Base-by-base conservation (phyloP, 2,888 invertebrate species). In the Mythimna impura region DNA sequence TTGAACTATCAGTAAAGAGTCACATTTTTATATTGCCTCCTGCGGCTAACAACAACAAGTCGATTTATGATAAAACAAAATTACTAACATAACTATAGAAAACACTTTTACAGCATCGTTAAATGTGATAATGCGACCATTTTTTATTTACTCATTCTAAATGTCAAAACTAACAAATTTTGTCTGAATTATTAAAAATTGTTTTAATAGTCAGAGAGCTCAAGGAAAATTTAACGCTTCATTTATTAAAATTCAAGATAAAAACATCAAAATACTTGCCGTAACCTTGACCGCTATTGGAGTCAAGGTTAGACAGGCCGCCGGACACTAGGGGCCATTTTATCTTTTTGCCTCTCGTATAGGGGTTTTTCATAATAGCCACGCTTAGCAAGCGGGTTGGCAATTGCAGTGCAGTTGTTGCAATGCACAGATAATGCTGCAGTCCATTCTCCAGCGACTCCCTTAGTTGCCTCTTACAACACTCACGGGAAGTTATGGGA, bases 21-120 rank as follows among this genome's bases (percentile, higher is more conserved):
- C 73, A 73, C 70, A 70, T 77, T 82, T 82, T 76, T 76, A 86
- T 79, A 65, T 55, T 62, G 70, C 79, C 86, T 84, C 86, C 86
- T 67, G 72, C 40, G 30, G 81, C 22, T 78, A 72, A 81, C 86
- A 86, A 88, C 86, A 86, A 80, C 82, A 79, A 76, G 71, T 61
- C 78, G 81, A 87, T 91, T 91, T 92, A 92, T 88, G 88, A 86
- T 73, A 61, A 55, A 78, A 75, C 76, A 85, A 89, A 89, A 88
- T 88, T 87, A 88, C 84, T 74, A 78, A 85, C 79, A 87, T 89
- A 86, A 87, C 85, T 82, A 81, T 86, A 86, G 82, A 87, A 87
- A 86, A 86, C 82, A 83, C 78, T 85, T 87, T 89, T 86, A 90
- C 69, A 81, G 74, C 83, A 58, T 82, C 85, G 87, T 90, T 88